phyloP scores from a whole-genome alignment of 2,113 vertebrate genomes.

The Callipepla squamata region DNA sequence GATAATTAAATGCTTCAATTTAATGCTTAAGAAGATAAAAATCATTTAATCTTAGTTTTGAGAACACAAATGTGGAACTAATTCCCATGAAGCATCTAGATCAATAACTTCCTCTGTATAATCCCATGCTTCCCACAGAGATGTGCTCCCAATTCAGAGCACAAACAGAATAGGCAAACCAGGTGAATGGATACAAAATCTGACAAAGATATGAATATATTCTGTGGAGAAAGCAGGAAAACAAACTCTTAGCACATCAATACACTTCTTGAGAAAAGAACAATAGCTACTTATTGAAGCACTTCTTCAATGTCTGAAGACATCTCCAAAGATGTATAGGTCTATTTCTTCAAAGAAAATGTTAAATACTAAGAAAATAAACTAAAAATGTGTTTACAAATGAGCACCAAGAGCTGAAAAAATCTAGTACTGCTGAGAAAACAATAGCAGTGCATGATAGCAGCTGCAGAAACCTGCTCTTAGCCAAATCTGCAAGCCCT shows the following conservation, averaged over 20 bases:
- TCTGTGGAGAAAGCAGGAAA: background rate
- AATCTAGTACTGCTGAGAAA: background rate
- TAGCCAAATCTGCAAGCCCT: background rate
- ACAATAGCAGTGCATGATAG: background rate
- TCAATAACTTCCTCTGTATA: background rate
- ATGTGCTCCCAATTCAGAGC: background rate
- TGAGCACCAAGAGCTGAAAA: background rate
- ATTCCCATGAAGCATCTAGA: background rate
- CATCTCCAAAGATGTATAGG: background rate
- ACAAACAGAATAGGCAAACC: background rate
- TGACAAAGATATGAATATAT: background rate
- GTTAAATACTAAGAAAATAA: background rate
- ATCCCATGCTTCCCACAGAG: background rate
- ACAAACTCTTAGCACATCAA: background rate
- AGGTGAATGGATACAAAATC: background rate
- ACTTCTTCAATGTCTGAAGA: background rate
- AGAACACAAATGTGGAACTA: background rate
- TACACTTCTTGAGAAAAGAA: background rate
- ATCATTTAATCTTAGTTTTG: background rate
- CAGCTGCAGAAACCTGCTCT: background rate
- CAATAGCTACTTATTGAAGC: background rate
- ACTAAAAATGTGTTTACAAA: background rate
- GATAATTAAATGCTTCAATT: background rate
- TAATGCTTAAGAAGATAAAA: conserved; percentile 3
- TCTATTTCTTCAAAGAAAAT: background rate